Evolutionary conservation across 2,888 invertebrate genomes (phyloP), one percentile per base, ranked within the genome.

Genomic region (Sarcophaga carnaria): DNA sequence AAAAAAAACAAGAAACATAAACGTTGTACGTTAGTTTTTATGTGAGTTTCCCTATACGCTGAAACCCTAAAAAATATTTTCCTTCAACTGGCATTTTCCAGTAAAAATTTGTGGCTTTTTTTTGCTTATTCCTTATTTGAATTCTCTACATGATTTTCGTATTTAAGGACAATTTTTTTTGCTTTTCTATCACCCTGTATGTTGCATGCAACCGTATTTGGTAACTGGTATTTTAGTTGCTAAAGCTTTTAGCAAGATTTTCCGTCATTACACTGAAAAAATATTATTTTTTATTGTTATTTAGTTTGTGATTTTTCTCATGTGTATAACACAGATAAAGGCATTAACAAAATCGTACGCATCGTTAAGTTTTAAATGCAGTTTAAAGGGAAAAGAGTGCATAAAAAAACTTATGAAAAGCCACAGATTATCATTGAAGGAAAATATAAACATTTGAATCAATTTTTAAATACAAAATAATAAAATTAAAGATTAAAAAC

Each of bases 1-100:
- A 17, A 17, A 14, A 49, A 49, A 49, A 49, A 8, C 37, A 37
- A 37, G 8, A 37, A 37, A 37, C 37, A 37, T 37, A 4, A 14
- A 54, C n/a, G 22, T 45, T 70, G 69, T 62, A 74, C 60, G 60
- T 67, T 75, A 67, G 47, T 70, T 81, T 81, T 81, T 75, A 62
- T 63, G 47, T n/a, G 59, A 22, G 11, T 59, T 45, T 37, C 2
- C 12, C 12, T 17, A 54, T 54, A 14, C 17, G 1, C 17, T 54
- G 54, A 25, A 59, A 59, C 22, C 27, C 22, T 69, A 20, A 59
- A 66, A 72, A 72, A 27, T 20, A 62, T 17, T 66, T n/a, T 27
- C 17, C 12, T 27, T 17, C 11, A n/a, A 70, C 37, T 64, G 14
- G 17, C 14, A 14, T 54, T 54, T 54, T 54, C 12, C 17, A 54